A percentile compares a stretch with the other conserved stretches of the same genome.
Evolutionary conservation across 2,113 vertebrate genomes (phyloP).

Genomic region (Petromus typicus): DNA sequence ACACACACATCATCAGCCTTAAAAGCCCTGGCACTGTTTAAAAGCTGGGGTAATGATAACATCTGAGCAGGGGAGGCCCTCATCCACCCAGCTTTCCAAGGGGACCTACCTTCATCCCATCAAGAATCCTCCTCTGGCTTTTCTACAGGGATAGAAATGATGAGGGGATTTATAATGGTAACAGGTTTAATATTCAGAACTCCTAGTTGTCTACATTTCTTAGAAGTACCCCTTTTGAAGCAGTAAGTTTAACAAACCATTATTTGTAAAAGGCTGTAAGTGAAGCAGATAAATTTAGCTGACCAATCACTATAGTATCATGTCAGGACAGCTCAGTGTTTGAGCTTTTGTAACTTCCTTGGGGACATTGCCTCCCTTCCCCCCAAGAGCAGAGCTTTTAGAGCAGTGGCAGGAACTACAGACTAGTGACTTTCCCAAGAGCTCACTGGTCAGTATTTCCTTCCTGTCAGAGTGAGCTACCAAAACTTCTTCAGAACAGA

Average conservation of each 20-base stretch:
- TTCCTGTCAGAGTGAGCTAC: neutral
- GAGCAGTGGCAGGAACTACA: neutral
- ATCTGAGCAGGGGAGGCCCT: too few relatives aligned
- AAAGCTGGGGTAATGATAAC: neutral
- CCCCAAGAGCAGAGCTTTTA: neutral
- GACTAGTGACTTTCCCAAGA: neutral
- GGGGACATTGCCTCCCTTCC: neutral
- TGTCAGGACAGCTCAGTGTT: neutral
- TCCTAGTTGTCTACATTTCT: slow-evolving; percentile 79
- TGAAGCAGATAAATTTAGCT: slow-evolving; percentile 36
- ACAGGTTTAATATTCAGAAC: slow-evolving; percentile 88
- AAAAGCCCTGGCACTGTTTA: slow-evolving; percentile 20
- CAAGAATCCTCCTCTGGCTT: slow-evolving; percentile 70
- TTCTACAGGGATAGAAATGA: slow-evolving; percentile 81
- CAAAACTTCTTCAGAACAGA: neutral
- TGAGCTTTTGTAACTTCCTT: neutral
- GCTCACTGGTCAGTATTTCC: slow-evolving; percentile 10
- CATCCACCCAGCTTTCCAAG: too few relatives aligned
- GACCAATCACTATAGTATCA: neutral
- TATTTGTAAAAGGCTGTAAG: slow-evolving; percentile 49
- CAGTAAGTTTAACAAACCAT: slow-evolving; percentile 54
- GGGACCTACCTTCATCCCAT: too few relatives aligned
- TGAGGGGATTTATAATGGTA: slow-evolving; percentile 83
- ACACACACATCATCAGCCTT: neutral
- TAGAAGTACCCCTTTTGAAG: slow-evolving; percentile 81